phyloP scores from a whole-genome alignment of 2,113 vertebrate genomes.

The Saguinus midas region DNA sequence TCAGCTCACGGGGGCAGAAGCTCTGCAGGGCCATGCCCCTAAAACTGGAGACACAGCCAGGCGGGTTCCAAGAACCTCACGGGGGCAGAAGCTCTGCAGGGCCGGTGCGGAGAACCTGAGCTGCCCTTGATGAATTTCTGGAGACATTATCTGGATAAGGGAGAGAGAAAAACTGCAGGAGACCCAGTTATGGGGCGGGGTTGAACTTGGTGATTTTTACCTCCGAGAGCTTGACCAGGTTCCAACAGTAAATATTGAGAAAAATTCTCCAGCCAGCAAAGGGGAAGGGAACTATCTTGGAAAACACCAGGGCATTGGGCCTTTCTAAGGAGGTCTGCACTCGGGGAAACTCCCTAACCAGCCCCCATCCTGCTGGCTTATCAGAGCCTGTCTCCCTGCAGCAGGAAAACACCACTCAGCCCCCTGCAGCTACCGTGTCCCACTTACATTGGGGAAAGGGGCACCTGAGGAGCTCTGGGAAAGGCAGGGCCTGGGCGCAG shows the following conservation, averaged over 20 bases:
- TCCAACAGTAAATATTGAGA: neutral
- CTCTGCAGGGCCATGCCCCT: no score
- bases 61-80: no score
- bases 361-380: neutral
- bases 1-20: no score
- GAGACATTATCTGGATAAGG: neutral
- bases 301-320: neutral
- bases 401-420: no score
- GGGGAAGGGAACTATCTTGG: neutral
- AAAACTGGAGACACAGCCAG: neutral
- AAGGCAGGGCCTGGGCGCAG: neutral
- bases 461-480: no score
- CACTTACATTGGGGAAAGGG: no score
- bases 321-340: neutral
- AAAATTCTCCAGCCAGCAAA: no score
- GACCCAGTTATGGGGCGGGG: neutral
- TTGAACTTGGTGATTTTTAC: neutral
- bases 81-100: no score
- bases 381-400: no score
- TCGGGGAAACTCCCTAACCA: neutral
- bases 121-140: rapidly evolving
- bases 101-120: rapidly evolving
- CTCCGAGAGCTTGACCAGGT: neutral
- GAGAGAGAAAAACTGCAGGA: neutral
- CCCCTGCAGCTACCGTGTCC: no score